These are phyloP conservation scores for Poecilia wingei DNA, from an alignment of 2,797 vertebrate genomes.

Conservation along the genomic window DNA sequence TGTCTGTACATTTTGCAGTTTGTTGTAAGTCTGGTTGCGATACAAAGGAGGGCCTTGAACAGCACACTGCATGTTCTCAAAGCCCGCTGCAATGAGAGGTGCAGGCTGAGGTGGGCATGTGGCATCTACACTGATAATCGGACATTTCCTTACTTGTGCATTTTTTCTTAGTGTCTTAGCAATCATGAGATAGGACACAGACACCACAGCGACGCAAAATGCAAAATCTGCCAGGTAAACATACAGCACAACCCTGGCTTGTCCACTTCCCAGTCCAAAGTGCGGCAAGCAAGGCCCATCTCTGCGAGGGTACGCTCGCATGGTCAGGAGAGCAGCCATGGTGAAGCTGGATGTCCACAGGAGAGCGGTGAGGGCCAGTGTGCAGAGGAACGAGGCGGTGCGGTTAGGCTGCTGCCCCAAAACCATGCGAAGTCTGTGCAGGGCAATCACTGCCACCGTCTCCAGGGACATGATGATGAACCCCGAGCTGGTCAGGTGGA, in stretches of 20 bases:
- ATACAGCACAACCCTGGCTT: conserved; percentile 86
- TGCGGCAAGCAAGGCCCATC: conserved; percentile 91
- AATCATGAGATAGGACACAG: conserved; percentile 92
- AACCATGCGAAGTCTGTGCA: conserved; percentile 94
- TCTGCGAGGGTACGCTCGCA: conserved; percentile 82
- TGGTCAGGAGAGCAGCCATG: conserved; percentile 88
- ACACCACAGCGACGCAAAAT: conserved; percentile 92
- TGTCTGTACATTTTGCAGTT: conserved; percentile 84
- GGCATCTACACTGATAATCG: conserved; percentile 81
- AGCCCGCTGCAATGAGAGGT: conserved; percentile 79
- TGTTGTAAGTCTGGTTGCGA: conserved; percentile 90
- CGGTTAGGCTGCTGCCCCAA: conserved; percentile 91
- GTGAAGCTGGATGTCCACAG: conserved; percentile 96
- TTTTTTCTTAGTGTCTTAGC: conserved; percentile 91
- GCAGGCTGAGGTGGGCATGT: conserved; percentile 79
- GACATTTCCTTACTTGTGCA: conserved; percentile 86
- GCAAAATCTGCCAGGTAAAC: conserved; percentile 93
- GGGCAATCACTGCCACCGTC: conserved; percentile 93
- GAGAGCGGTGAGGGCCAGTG: conserved; percentile 88
- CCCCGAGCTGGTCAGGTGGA: conserved; percentile 92
- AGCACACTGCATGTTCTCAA: conserved; percentile 83
- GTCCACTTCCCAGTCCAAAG: conserved; percentile 83
- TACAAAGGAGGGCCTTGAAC: conserved; percentile 86
- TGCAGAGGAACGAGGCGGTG: conserved; percentile 89
- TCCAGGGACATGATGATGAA: conserved; percentile 98